Percentiles rank a stretch among this genome's conserved stretches.
These are phyloP conservation scores for Coleophora deauratella DNA, from an alignment of 2,888 invertebrate genomes.

Conservation along the genomic window DNA sequence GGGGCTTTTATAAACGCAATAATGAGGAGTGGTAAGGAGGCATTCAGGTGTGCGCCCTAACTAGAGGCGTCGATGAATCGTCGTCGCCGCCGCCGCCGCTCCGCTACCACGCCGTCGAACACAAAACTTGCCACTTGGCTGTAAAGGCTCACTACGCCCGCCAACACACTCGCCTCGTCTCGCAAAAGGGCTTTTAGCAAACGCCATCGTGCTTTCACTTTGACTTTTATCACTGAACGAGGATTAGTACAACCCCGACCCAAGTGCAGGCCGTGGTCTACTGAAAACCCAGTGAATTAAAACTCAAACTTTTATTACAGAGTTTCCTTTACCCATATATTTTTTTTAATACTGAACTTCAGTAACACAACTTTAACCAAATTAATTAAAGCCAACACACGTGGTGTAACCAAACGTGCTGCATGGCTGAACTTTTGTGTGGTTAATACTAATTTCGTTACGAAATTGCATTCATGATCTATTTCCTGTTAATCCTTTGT, in stretches of 20 bases:
- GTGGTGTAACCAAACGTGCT: too few species aligned
- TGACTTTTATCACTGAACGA: slow-evolving; percentile 47
- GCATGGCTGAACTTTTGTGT: too few species aligned
- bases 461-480: too few species aligned
- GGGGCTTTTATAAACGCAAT: slow-evolving; percentile 72
- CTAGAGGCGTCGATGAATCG: slow-evolving; percentile 69
- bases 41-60: slow-evolving; percentile 62
- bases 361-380: too few species aligned
- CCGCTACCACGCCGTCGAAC: slow-evolving; percentile 50
- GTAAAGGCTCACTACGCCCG: slow-evolving; percentile 31
- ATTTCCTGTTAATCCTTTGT: too few species aligned
- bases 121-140: slow-evolving; percentile 66
- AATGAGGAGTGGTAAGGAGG: slow-evolving; percentile 69
- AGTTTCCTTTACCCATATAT: too few species aligned
- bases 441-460: too few species aligned
- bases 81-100: too few species aligned
- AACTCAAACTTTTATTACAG: too few species aligned
- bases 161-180: slow-evolving; percentile 30
- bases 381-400: too few species aligned
- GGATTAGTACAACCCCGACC: slow-evolving; percentile 43
- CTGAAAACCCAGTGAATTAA: too few species aligned
- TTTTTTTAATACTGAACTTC: too few species aligned
- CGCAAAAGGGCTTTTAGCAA: slow-evolving; percentile 60
- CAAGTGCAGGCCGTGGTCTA: slow-evolving; percentile 46
- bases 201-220: slow-evolving; percentile 54